These are phyloP conservation scores for Piaya cayana DNA, from an alignment of 2,113 vertebrate genomes.

Conservation along the genomic window DNA sequence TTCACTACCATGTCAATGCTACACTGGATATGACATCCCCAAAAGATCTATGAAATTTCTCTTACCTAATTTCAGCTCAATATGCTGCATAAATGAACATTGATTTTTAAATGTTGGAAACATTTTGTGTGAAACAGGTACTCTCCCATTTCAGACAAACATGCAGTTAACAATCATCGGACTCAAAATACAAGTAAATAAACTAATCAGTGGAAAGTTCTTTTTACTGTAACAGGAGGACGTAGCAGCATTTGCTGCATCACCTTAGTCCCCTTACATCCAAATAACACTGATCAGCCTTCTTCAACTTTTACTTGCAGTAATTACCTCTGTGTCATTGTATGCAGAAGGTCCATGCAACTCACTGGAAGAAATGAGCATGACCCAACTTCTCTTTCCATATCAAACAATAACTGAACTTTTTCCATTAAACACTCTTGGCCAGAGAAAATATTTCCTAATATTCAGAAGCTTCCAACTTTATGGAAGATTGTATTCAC, in stretches of 20 bases:
- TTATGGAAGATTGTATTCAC: not conserved
- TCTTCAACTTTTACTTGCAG: not conserved
- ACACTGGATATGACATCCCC: not conserved
- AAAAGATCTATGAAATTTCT: not conserved
- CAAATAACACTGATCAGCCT: not conserved
- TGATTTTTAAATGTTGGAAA: not conserved
- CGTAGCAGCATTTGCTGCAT: not conserved
- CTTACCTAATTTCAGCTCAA: not conserved
- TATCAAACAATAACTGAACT: not conserved
- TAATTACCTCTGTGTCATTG: not conserved
- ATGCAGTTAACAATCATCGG: not conserved
- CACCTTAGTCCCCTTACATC: not conserved
- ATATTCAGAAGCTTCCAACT: not conserved
- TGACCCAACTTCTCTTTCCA: constrained; percentile 11
- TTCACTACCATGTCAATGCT: not conserved
- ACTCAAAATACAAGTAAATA: not conserved
- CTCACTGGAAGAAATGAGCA: not conserved
- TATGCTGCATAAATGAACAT: not conserved
- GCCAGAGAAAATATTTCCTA: not conserved
- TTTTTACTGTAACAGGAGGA: not conserved
- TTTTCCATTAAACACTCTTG: not conserved
- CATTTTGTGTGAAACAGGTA: not conserved
- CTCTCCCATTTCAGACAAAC: not conserved
- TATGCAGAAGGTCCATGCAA: not conserved
- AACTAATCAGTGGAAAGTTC: not conserved